These are phyloP conservation scores for Rousettus leschenaultii DNA, from an alignment of 2,113 vertebrate species.

Conservation along the genomic window DNA sequence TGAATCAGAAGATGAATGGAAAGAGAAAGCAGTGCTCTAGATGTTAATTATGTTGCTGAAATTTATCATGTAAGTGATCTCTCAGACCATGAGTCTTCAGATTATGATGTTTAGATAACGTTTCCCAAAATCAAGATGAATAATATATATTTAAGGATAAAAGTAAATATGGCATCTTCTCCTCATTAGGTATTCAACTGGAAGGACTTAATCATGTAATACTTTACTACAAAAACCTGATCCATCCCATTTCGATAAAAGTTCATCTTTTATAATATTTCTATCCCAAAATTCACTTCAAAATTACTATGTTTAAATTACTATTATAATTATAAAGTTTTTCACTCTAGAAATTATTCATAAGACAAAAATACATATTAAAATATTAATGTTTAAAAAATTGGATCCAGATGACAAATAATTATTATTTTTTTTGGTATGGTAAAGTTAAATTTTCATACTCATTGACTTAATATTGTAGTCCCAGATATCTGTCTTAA, in stretches of 20 bases:
- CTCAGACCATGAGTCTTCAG: background rate
- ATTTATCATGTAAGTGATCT: background rate
- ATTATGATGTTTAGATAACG: background rate
- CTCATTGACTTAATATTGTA: background rate
- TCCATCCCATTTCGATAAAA: background rate
- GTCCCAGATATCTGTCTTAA: background rate
- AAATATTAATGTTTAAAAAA: background rate
- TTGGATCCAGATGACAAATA: background rate
- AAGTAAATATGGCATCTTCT: background rate
- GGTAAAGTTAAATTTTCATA: background rate
- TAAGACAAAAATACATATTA: background rate
- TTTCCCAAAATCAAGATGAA: slow-evolving; percentile 26
- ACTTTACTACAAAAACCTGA: background rate
- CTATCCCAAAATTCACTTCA: background rate
- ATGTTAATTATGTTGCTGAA: background rate
- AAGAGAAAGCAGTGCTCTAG: background rate
- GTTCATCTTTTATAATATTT: background rate
- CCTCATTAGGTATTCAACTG: background rate
- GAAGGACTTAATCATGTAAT: background rate
- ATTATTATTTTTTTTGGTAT: slow-evolving; percentile 1
- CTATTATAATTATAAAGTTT: background rate
- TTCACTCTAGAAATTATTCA: background rate
- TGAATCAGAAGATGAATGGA: slow-evolving; percentile 8
- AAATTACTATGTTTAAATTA: background rate
- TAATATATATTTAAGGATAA: background rate